Conservation (phyloP, 2,888 invertebrate genomes). For the Calliopum simillimum region DNA sequence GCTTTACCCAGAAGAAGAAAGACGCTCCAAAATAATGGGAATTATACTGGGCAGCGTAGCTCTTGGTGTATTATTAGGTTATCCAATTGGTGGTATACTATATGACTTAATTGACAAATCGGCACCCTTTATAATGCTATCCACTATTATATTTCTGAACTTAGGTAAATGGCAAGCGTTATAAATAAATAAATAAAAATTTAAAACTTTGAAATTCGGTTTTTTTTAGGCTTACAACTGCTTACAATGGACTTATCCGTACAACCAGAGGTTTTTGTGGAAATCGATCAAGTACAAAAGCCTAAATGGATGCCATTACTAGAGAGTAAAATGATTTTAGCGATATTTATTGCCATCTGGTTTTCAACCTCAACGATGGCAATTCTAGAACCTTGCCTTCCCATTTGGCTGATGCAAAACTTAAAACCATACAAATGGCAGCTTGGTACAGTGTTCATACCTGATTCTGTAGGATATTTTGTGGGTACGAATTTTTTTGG, state of each 20-base stretch:
- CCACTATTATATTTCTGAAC: conserved; percentile 71
- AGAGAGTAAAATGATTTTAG: conserved; percentile 73
- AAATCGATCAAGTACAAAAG: conserved; percentile 50
- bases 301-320: conserved; percentile 72
- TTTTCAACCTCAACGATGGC: conserved; percentile 86
- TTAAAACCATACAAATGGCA: conserved; percentile 72
- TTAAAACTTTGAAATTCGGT: no score
- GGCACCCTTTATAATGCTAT: conserved; percentile 79
- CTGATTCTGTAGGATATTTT: conserved; percentile 86
- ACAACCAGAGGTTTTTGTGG: conserved; percentile 57
- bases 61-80: conserved; percentile 82
- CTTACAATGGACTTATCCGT: conserved; percentile 62
- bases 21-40: conserved; percentile 79
- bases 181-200: neutral
- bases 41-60: conserved; percentile 84
- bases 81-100: conserved; percentile 83
- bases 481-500: conserved; percentile 86
- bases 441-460: conserved; percentile 84
- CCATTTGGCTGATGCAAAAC: conserved; percentile 79
- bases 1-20: conserved; percentile 66
- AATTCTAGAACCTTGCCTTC: conserved; percentile 84
- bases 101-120: conserved; percentile 82
- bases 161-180: conserved; percentile 69
- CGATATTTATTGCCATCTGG: conserved; percentile 78
- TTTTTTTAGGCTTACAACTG: conserved; percentile 55